Base-by-base conservation (phyloP, 2,113 vertebrate genomes). In the Cebidichthys violaceus region DNA sequence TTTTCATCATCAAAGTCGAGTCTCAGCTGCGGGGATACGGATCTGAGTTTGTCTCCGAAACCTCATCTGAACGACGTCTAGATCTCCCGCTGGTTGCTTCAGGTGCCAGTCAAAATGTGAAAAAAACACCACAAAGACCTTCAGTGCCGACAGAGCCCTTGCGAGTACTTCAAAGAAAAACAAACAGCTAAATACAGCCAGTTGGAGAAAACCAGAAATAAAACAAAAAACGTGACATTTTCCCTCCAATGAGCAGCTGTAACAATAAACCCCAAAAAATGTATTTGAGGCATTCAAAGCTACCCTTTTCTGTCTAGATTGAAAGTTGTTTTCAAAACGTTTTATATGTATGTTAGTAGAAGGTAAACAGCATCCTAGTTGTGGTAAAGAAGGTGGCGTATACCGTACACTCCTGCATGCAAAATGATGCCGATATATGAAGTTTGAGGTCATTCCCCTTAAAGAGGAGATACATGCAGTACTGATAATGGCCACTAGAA, bases 241-340 rank as follows among this genome's bases (percentile, higher is more conserved):
- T 81, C 80, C 70, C 79, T 88, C 70, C 72, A 76, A 90, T 79
- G 81, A 88, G 75, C 90, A 93, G 91, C 94, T 94, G 92, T 27
- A 79, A 91, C 75, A 93, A 94, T 86, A 93, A 93, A 90, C 74
- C 73, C 27, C 33, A 4, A 27, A 72, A 39, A 61, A 45, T 57
- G 73, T 65, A 84, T 89, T 75, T 69, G 33, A 75, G 70, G 57
- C 76, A 66, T 52, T 60, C 8, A 69, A 74, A 54, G 20, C 0
- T 1, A n/a, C 14, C 3, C 13, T 8, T 61, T 35, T 52, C 15
- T 27, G 50, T 39, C 9, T 29, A 22, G 7, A 47, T 59, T 33
- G 45, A 20, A 60, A 15, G 8, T 17, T 24, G 27, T 41, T 33
- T 31, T 45, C 17, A 64, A 54, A 64, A 29, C 9, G 0, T 50